Evolutionary conservation across 2,888 invertebrate species (phyloP).

Genomic region (Aromia moschata): DNA sequence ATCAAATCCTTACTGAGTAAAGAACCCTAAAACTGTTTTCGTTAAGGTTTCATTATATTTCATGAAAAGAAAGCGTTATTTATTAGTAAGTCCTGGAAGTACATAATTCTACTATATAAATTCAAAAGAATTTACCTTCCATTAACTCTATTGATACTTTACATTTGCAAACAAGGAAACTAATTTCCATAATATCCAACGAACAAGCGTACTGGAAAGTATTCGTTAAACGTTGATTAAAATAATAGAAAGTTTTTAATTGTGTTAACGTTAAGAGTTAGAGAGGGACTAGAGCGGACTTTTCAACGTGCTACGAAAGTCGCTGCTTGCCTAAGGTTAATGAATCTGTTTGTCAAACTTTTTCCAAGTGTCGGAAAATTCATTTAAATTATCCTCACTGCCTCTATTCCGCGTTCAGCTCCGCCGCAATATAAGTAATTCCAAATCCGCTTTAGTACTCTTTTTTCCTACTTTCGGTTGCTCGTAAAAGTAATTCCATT

Average conservation of each 20-base stretch:
- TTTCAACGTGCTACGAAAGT: slow-evolving; percentile 38
- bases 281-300: slow-evolving; percentile 29
- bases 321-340: slow-evolving; percentile 33
- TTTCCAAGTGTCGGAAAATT: slow-evolving; percentile 40
- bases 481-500: background rate
- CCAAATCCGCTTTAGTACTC: slow-evolving; percentile 27
- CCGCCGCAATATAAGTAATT: slow-evolving; percentile 33
- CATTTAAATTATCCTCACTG: slow-evolving; percentile 38
- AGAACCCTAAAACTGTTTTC: too few species aligned
- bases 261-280: slow-evolving; percentile 40
- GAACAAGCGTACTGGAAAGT: slow-evolving; percentile 12
- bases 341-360: slow-evolving; percentile 42
- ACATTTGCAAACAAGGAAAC: too few species aligned
- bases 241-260: slow-evolving; percentile 41
- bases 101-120: too few species aligned
- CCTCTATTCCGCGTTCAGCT: slow-evolving; percentile 30
- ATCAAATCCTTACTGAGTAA: too few species aligned
- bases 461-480: background rate
- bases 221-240: slow-evolving; percentile 38
- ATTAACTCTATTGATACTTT: too few species aligned
- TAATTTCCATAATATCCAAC: background rate
- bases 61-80: too few species aligned
- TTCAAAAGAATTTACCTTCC: too few species aligned
- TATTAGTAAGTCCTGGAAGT: too few species aligned
- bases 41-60: too few species aligned